These are phyloP conservation scores for Dicyrtomina minuta DNA, from an alignment of 2,888 invertebrate genomes.

Conservation along the genomic window DNA sequence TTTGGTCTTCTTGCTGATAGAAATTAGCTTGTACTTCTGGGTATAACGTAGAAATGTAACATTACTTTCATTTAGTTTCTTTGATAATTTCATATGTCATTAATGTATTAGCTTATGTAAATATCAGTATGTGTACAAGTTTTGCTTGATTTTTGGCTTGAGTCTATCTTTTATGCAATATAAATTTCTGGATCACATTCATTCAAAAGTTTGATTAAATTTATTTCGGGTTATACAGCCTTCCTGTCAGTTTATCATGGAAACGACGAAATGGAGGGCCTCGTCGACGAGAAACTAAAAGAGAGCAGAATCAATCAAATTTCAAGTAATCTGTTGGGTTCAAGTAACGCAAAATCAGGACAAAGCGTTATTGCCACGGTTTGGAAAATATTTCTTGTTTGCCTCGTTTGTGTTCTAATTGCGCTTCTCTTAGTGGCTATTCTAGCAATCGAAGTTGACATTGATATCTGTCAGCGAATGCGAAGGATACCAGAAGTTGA, in stretches of 20 bases:
- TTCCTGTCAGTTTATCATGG: slow-evolving; percentile 48
- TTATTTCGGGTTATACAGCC: slow-evolving; percentile 41
- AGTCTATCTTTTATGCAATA: too few species aligned
- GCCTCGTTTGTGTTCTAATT: slow-evolving; percentile 51
- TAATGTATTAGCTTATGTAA: too few species aligned
- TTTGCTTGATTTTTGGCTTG: too few species aligned
- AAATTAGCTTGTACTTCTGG: too few species aligned
- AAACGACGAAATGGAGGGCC: slow-evolving; percentile 43
- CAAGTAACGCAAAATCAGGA: slow-evolving; percentile 28
- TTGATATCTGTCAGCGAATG: slow-evolving; percentile 52
- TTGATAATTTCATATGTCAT: too few species aligned
- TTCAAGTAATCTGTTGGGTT: slow-evolving; percentile 11
- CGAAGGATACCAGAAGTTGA: slow-evolving; percentile 53
- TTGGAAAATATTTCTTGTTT: slow-evolving; percentile 52
- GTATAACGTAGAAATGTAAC: too few species aligned
- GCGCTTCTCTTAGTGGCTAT: slow-evolving; percentile 51
- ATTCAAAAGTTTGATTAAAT: too few species aligned
- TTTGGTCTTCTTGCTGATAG: too few species aligned
- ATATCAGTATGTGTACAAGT: too few species aligned
- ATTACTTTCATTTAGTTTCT: too few species aligned
- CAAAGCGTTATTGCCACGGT: slow-evolving; percentile 45
- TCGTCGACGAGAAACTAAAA: slow-evolving; percentile 43
- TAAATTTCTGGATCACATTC: too few species aligned
- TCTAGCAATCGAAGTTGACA: slow-evolving; percentile 51
- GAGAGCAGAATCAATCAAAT: slow-evolving; percentile 26